Conservation (phyloP, 2,113 vertebrate species). For the Mionectes macconnelli region DNA sequence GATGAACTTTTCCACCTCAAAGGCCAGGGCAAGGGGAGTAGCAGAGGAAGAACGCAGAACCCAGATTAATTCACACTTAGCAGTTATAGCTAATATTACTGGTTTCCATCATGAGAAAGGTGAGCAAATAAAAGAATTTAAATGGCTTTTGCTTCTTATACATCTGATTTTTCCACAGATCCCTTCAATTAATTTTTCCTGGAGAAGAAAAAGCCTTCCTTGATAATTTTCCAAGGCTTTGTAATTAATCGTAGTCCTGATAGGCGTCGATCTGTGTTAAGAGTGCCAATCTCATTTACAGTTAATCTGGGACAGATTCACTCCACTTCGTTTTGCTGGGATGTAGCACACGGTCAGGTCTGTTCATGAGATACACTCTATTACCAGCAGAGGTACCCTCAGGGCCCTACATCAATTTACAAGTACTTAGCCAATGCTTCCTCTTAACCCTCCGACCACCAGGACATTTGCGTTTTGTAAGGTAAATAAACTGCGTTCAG, state of each 20-base stretch:
- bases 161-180: not conserved
- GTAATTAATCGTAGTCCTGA: not conserved
- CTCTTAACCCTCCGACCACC: constrained; percentile 22
- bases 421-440: not conserved
- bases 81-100: not conserved
- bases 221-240: not conserved
- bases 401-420: constrained; percentile 17
- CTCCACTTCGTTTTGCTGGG: constrained; percentile 7
- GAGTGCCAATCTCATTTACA: constrained; percentile 7
- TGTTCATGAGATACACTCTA: constrained; percentile 8
- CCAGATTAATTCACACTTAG: not conserved
- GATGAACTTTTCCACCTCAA: not conserved
- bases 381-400: not conserved
- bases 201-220: not conserved
- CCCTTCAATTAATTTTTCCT: not conserved
- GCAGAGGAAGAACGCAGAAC: not conserved
- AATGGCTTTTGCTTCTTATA: not conserved
- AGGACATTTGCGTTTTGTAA: not conserved
- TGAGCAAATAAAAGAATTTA: not conserved
- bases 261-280: not conserved
- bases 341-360: not conserved
- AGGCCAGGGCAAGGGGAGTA: not conserved
- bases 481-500: not conserved
- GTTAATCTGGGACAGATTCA: not conserved
- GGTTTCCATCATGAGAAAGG: not conserved